Conservation (phyloP, 2,797 vertebrate genomes). For the Sebastes aleutianus region DNA sequence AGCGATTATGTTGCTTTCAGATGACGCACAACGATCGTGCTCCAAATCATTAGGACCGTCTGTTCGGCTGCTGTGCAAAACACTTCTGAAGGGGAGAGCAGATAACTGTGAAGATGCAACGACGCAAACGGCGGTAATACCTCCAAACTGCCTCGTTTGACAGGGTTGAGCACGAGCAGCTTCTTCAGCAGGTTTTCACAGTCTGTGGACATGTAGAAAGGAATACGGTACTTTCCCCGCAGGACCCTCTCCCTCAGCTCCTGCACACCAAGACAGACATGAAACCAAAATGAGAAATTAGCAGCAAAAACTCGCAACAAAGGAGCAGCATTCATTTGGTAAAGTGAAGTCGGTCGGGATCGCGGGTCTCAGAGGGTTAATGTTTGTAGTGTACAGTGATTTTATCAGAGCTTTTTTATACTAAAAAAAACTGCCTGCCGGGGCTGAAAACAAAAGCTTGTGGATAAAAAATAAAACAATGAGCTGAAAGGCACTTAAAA, state of each 20-base stretch:
- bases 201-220: constrained; percentile 99
- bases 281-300: background rate
- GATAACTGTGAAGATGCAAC: background rate
- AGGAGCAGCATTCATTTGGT: background rate
- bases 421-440: background rate
- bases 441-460: background rate
- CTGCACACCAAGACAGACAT: constrained; percentile 67
- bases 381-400: too few relatives aligned
- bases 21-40: background rate
- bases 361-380: too few relatives aligned
- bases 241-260: constrained; percentile 95
- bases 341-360: too few relatives aligned
- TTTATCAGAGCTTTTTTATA: too few relatives aligned
- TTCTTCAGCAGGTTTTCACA: constrained; percentile 99
- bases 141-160: constrained; percentile 95
- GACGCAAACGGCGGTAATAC: constrained; percentile 70
- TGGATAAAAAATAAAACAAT: background rate
- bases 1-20: constrained; percentile 21
- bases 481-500: background rate
- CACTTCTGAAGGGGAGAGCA: background rate
- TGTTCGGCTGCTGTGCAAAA: background rate
- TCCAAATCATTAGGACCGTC: background rate
- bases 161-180: constrained; percentile 92
- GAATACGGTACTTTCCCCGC: constrained; percentile 95
- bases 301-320: background rate